Conservation (phyloP, 1,140 invertebrate genomes). For the Cydia strobilella region DNA sequence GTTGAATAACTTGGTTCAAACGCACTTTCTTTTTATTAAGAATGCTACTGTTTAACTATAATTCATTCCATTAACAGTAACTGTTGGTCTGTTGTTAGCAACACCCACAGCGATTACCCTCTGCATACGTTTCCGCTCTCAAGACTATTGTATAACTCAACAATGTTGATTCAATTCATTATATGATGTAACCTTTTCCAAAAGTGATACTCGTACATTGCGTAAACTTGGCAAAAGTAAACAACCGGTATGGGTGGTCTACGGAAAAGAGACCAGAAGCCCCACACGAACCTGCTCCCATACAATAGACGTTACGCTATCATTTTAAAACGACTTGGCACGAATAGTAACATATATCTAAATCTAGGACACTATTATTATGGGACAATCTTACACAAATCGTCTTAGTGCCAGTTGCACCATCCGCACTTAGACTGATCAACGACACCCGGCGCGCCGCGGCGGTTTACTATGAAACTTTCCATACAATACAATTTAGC, state of each 20-base stretch:
- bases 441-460: too few relatives aligned
- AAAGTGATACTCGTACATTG: not conserved
- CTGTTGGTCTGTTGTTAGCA: not conserved
- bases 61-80: not conserved
- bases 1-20: not conserved
- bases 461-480: too few relatives aligned
- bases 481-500: too few relatives aligned
- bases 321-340: too few relatives aligned
- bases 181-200: conserved; percentile 6
- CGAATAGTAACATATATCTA: too few relatives aligned
- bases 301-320: too few relatives aligned
- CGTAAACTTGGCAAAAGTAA: not conserved
- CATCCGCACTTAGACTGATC: too few relatives aligned
- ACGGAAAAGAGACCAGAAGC: not conserved
- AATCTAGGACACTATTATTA: too few relatives aligned
- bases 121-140: not conserved
- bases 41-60: not conserved
- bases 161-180: not conserved
- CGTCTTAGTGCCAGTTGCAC: too few relatives aligned
- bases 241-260: not conserved
- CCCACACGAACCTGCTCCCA: too few relatives aligned
- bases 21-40: not conserved
- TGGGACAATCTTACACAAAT: too few relatives aligned
- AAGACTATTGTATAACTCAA: not conserved
- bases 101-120: not conserved